These are phyloP conservation scores for Maccullochella peelii DNA, from an alignment of 2,113 vertebrate species.

Conservation along the genomic window DNA sequence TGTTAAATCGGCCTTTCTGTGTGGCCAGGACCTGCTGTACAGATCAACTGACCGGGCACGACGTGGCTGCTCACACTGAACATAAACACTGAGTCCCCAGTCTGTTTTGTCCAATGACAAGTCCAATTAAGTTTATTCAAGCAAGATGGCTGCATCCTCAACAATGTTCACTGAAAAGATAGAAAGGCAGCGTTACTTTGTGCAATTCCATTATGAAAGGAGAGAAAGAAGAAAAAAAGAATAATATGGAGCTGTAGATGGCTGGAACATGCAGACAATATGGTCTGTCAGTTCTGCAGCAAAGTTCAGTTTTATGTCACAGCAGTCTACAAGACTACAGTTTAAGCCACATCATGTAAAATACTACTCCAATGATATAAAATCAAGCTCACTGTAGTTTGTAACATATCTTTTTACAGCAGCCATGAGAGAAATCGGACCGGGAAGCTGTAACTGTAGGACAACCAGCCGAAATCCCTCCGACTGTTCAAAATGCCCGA, in stretches of 20 bases:
- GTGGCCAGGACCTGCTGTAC: too few relatives aligned
- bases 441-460: neutral
- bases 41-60: too few relatives aligned
- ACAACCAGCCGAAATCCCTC: neutral
- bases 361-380: neutral
- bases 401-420: neutral
- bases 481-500: neutral
- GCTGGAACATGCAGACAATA: neutral
- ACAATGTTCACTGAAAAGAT: too few relatives aligned
- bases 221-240: neutral
- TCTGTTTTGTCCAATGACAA: too few relatives aligned
- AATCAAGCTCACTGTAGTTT: neutral
- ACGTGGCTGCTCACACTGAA: too few relatives aligned
- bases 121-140: too few relatives aligned
- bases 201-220: too few relatives aligned
- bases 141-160: too few relatives aligned
- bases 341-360: neutral
- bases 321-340: neutral
- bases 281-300: neutral
- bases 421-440: neutral
- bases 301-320: neutral
- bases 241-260: neutral
- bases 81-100: neutral
- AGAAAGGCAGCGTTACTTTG: too few relatives aligned
- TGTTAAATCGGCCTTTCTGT: neutral